Evolutionary conservation across 2,113 vertebrate species (phyloP), one percentile per base, ranked within the genome.

Genomic region (Chelonoidis abingdonii): DNA sequence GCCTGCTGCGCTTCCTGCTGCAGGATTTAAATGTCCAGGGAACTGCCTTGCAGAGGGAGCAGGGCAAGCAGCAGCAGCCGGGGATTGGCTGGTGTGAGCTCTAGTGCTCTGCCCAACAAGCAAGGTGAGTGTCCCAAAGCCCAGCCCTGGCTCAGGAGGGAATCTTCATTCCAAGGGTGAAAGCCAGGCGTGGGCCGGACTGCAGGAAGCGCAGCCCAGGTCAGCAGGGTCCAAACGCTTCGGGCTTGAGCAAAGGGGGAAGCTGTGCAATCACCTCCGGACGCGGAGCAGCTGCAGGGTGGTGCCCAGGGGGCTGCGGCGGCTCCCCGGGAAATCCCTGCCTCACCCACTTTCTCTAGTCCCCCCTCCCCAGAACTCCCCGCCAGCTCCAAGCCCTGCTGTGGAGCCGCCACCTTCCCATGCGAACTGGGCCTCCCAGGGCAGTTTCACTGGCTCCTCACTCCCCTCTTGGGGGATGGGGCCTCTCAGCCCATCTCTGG

Each of bases 21-120:
- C 93, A 94, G 93, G 95, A 94, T 95, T 97, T 98, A 96, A 97
- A 98, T 98, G 97, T 96, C 94, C 95, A 97, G 95, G 57, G 83
- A 80, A 57, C 50, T 80, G 75, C 75, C 57, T 80, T 80, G 83
- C 95, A 94, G 92, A 84, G 95, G 94, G 92, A 96, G 94, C 75
- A 79, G 92, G 89, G 93, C 83, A 80, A 88, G 89, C 93, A 93
- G 94, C 17, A 5, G 62, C 31, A 44, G 49, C 59, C 75, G 75
- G 29, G 25, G 52, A 78, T 62, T 84, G 47, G 53, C 53, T 81
- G 59, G 41, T 76, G 76, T 79, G 75, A 85, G 57, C 87, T 52
- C 89, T 83, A 90, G 97, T 96, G 96, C 89, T 96, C 93, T 96
- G 95, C 94, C 94, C 72, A 86, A 50, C 91, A 93, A 98, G 96